These are phyloP conservation scores for Seira ritae DNA, from an alignment of 2,888 invertebrate genomes.

Conservation along the genomic window DNA sequence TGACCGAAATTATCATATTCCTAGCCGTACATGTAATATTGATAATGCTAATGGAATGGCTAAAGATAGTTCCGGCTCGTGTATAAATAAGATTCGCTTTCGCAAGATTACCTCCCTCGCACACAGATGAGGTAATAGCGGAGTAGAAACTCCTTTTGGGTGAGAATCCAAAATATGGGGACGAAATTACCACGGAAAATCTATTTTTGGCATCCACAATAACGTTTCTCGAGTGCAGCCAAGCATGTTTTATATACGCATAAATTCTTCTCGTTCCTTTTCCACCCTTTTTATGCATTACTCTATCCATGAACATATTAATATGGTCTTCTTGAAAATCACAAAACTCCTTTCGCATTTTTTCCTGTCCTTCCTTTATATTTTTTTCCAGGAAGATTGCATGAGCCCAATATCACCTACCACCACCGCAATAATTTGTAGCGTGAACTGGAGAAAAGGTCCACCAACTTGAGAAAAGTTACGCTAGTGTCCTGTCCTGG, in stretches of 20 bases:
- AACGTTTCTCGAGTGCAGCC: conserved; percentile 7
- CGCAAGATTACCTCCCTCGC: too few relatives aligned
- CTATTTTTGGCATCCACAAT: conserved; percentile 2
- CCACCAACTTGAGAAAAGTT: background rate
- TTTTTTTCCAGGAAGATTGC: conserved; percentile 39
- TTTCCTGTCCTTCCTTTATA: conserved; percentile 32
- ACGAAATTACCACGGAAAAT: background rate
- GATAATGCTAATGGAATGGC: too few relatives aligned
- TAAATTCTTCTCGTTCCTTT: conserved; percentile 13
- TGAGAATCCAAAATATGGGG: background rate
- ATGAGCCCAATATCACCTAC: conserved; percentile 25
- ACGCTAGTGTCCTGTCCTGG: background rate
- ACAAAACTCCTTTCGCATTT: conserved; percentile 33
- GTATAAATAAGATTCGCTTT: too few relatives aligned
- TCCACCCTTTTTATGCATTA: background rate
- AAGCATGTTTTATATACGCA: conserved; percentile 4
- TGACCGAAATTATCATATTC: too few relatives aligned
- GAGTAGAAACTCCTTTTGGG: background rate
- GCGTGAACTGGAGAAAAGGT: background rate
- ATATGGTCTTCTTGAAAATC: background rate
- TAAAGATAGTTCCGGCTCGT: too few relatives aligned
- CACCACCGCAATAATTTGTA: conserved; percentile 21
- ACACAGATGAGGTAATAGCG: too few relatives aligned
- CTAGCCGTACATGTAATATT: too few relatives aligned
- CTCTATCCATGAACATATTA: background rate